Conservation (phyloP, 2,113 vertebrate species). For the Gallinago undulata region DNA sequence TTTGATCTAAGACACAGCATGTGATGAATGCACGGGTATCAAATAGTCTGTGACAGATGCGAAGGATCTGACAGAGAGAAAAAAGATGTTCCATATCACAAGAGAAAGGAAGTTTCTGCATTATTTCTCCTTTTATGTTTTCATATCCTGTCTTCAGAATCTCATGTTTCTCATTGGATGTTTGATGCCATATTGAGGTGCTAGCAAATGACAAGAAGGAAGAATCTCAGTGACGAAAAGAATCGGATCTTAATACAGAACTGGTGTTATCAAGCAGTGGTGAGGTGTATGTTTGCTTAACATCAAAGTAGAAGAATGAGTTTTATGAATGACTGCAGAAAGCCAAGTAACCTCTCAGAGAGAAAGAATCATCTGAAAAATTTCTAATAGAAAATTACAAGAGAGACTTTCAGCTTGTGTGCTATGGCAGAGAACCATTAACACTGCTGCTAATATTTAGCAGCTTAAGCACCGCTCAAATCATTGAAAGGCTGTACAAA, state of each 20-base stretch:
- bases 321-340: neutral
- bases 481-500: neutral
- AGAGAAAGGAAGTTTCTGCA: neutral
- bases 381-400: neutral
- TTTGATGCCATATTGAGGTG: neutral
- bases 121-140: neutral
- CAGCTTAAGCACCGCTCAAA: neutral
- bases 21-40: neutral
- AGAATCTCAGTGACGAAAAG: neutral
- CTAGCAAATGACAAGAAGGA: neutral
- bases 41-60: neutral
- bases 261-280: neutral
- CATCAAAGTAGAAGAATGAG: neutral
- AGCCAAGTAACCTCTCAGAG: neutral
- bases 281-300: neutral
- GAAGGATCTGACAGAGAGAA: neutral
- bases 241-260: neutral
- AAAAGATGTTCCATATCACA: neutral
- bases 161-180: neutral
- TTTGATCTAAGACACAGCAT: neutral
- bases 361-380: neutral
- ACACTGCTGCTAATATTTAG: neutral
- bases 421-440: neutral
- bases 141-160: neutral
- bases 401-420: neutral